Evolutionary conservation across 1,140 invertebrate genomes (phyloP).

Genomic region (Rhopalosiphum padi): DNA sequence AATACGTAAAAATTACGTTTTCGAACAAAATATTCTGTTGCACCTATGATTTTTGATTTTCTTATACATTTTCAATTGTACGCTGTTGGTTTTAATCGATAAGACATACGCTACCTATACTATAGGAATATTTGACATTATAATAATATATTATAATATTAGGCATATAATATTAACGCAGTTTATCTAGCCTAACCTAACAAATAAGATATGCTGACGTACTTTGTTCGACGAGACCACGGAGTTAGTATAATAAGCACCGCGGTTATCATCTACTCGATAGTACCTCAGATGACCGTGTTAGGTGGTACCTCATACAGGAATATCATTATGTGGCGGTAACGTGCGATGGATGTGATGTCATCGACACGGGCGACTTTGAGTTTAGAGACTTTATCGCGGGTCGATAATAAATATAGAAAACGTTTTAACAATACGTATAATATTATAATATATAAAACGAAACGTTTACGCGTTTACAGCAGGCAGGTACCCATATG

Average conservation of each 20-base stretch:
- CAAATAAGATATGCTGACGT: too few species aligned
- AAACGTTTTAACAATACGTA: neutral
- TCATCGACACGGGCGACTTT: neutral
- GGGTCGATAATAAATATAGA: neutral
- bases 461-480: constrained; percentile 38
- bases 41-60: neutral
- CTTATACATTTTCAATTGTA: neutral
- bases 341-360: neutral
- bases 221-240: neutral
- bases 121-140: neutral
- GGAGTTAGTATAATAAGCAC: neutral
- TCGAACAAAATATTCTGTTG: neutral
- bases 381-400: constrained; percentile 2
- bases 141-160: neutral
- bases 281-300: neutral
- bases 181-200: too few species aligned
- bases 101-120: too few species aligned
- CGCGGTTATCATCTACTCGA: neutral
- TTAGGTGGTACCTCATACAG: neutral
- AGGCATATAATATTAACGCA: neutral
- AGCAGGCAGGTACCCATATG: neutral
- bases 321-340: neutral
- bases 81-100: neutral
- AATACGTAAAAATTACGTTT: too few species aligned
- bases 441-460: neutral